phyloP scores from a whole-genome alignment of 2,888 invertebrate genomes.

The Rutpela maculata region DNA sequence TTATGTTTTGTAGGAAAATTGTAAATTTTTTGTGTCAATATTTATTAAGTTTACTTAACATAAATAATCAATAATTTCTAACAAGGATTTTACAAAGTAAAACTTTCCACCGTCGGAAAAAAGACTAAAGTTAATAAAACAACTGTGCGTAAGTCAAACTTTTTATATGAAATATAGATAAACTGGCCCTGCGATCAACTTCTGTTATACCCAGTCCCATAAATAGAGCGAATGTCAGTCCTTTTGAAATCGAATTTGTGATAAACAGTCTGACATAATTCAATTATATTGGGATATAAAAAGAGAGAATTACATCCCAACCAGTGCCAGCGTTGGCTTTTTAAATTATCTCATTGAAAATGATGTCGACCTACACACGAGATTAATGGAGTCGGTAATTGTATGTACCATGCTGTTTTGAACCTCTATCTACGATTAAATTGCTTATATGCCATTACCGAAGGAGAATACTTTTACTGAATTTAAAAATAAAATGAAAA shows the following conservation, averaged over 20 bases:
- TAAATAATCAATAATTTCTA: neutral
- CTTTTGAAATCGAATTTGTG: conserved; percentile 14
- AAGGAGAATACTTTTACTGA: neutral
- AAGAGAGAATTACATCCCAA: neutral
- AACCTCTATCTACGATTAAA: neutral
- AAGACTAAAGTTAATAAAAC: neutral
- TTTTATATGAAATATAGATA: neutral
- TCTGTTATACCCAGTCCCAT: neutral
- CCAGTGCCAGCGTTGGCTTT: neutral
- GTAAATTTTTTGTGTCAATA: no score
- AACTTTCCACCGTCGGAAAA: neutral
- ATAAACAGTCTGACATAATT: conserved; percentile 18
- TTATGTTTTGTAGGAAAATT: no score
- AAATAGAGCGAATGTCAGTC: neutral
- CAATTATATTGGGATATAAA: conserved; percentile 9
- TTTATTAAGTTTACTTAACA: no score
- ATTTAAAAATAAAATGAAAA: no score
- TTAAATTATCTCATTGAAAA: conserved; percentile 14
- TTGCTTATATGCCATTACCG: neutral
- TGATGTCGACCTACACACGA: neutral
- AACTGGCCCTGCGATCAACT: neutral
- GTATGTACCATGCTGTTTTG: neutral
- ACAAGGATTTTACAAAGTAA: neutral
- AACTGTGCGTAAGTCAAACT: neutral
- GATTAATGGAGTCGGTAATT: neutral